Evolutionary conservation across 2,888 invertebrate species (phyloP), one percentile per base, ranked within the genome.

Genomic region (Cataglyphis cursor): DNA sequence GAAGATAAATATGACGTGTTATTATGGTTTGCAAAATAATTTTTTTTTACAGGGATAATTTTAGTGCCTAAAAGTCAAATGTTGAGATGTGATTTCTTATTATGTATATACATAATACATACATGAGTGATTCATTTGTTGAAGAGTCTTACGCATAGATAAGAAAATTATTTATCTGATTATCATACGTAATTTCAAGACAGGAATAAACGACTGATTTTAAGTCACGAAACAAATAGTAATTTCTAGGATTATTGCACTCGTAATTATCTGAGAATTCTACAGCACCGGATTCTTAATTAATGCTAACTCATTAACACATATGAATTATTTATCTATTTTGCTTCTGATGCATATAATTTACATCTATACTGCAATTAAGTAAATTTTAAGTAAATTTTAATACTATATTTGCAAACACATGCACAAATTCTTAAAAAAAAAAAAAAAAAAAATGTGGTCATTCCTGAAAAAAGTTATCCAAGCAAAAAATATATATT

Each of bases 321-420:
- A 21, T 80, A 80, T 72, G 72, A 78, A 80, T 80, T 72, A 80
- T 80, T 80, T 72, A 80, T 80, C 44, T 80, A 72, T 72, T 72
- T 80, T 61, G 24, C 35, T 72, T 51, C 48, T 48, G 61, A 44
- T 48, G 78, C 78, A 72, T 61, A 59, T 61, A 59, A 80, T 70
- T 70, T 72, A 59, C 57, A 78, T 80, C 72, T 61, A 35, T 44
- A 72, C 35, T 48, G 41, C 38, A 35, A 44, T 59, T 78, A 78
- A 70, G 70, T 80, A 80, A 80, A 48, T 72, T 48, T 72, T 59
- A 41, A 72, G 24, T 48, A 24, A 24, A 24, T 24, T 24, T 24
- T 24, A 24, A 59, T 24, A 15, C 54, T 15, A 6, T 44, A 31
- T 72, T 31, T 61, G 78, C 59, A 72, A 80, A 78, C 59, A n/a